A percentile compares a stretch with the other conserved stretches of the same genome.
phyloP scores from a whole-genome alignment of 2,113 vertebrate genomes.

The Eupsittula cactorum region DNA sequence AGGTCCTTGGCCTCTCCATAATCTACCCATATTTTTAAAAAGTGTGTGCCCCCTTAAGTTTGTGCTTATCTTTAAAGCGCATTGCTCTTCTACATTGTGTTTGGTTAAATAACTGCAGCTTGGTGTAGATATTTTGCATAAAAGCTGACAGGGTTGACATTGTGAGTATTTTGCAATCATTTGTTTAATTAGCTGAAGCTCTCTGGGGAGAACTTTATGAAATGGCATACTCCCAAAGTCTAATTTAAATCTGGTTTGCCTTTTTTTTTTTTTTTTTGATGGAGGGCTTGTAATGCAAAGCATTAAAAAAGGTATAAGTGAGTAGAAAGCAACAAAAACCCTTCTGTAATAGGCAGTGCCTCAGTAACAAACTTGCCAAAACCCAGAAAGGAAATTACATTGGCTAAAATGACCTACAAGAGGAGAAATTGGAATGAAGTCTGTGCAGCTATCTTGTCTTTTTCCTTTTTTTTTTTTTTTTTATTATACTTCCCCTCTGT shows the following conservation, averaged over 20 bases:
- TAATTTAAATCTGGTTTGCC: constrained; percentile 62
- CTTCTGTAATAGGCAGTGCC: background rate
- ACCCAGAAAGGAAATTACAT: constrained; percentile 41
- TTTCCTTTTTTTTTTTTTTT: background rate
- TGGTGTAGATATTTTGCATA: background rate
- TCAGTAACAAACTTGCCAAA: background rate
- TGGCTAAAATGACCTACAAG: constrained; percentile 37
- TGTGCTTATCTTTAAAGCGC: background rate
- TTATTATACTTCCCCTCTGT: background rate
- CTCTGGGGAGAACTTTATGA: constrained; percentile 69
- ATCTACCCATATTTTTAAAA: background rate
- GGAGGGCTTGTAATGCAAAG: constrained; percentile 28
- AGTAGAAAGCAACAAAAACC: background rate
- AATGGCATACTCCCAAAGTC: constrained; percentile 62
- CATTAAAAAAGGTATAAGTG: constrained; percentile 14
- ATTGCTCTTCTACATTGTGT: background rate
- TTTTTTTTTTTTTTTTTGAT: background rate
- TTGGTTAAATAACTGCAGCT: background rate
- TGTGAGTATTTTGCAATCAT: constrained; percentile 71
- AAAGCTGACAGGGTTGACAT: constrained; percentile 54
- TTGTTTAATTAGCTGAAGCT: constrained; percentile 77
- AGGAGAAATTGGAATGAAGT: constrained; percentile 26
- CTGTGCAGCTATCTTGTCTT: background rate
- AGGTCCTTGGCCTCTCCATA: background rate
- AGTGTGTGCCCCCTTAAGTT: background rate